Evolutionary conservation across 2,113 vertebrate species (phyloP).

Genomic region (Aldabrachelys gigantea): DNA sequence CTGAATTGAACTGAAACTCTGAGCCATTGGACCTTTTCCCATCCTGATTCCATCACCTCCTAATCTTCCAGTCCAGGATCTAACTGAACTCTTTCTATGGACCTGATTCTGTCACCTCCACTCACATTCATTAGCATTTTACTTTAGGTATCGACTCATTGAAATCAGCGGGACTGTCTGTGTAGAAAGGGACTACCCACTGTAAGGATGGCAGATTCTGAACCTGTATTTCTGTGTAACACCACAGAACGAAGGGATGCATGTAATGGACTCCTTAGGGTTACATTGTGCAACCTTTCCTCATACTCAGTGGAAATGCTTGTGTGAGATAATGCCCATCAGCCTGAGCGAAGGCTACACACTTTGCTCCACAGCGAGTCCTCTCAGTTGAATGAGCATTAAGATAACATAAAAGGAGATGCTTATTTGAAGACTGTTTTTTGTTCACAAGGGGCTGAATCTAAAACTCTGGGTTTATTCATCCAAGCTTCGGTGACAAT

Average conservation of each 20-base stretch:
- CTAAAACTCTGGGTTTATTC: background rate
- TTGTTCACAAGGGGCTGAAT: fast-evolving
- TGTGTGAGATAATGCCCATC: background rate
- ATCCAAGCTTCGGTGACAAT: background rate
- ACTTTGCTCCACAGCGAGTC: background rate
- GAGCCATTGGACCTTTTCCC: background rate
- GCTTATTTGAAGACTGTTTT: constrained; percentile 25
- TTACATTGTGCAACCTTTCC: fast-evolving
- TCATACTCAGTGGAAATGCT: background rate
- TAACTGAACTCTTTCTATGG: background rate
- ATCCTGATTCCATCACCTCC: background rate
- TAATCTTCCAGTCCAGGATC: background rate
- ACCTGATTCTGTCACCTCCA: background rate
- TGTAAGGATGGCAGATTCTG: background rate
- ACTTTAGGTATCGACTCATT: background rate
- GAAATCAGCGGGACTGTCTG: background rate
- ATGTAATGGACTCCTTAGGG: background rate
- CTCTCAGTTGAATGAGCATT: constrained; percentile 4
- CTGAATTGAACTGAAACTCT: background rate
- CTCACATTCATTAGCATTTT: background rate
- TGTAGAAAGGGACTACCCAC: background rate
- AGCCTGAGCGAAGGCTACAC: background rate
- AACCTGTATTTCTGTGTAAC: background rate
- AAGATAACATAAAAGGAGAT: constrained; percentile 38
- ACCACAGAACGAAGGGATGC: background rate